phyloP scores from a whole-genome alignment of 2,113 vertebrate species.

The Lontra canadensis region DNA sequence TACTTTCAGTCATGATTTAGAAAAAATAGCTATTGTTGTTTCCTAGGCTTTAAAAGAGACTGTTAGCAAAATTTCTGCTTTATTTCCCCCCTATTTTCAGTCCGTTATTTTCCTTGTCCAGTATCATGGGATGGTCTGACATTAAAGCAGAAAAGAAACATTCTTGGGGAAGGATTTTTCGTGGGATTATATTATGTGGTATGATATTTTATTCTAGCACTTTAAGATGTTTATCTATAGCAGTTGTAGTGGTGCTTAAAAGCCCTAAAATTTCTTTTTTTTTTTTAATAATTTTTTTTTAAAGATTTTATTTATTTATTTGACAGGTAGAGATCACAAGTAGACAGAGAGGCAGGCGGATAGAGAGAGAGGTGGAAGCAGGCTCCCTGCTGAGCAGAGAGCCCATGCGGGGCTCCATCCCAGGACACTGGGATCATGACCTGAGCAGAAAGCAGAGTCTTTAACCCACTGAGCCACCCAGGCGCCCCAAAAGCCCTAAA shows the following conservation, averaged over 20 bases:
- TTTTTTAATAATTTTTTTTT: too few relatives aligned
- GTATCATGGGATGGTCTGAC: neutral
- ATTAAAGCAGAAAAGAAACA: neutral
- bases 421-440: too few relatives aligned
- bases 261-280: neutral
- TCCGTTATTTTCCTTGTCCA: constrained; percentile 33
- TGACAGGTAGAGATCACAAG: too few relatives aligned
- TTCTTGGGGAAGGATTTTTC: neutral
- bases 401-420: too few relatives aligned
- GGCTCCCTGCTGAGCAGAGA: too few relatives aligned
- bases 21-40: neutral
- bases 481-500: neutral
- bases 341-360: too few relatives aligned
- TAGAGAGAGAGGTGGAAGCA: too few relatives aligned
- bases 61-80: neutral
- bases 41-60: neutral
- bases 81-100: neutral
- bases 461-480: too few relatives aligned
- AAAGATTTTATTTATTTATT: too few relatives aligned
- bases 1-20: neutral
- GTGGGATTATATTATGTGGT: neutral
- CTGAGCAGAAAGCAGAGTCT: too few relatives aligned
- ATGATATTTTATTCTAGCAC: neutral
- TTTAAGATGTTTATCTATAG: neutral
- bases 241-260: neutral